Conservation (phyloP, 2,797 vertebrate genomes). For the Enteromius treurensis region DNA sequence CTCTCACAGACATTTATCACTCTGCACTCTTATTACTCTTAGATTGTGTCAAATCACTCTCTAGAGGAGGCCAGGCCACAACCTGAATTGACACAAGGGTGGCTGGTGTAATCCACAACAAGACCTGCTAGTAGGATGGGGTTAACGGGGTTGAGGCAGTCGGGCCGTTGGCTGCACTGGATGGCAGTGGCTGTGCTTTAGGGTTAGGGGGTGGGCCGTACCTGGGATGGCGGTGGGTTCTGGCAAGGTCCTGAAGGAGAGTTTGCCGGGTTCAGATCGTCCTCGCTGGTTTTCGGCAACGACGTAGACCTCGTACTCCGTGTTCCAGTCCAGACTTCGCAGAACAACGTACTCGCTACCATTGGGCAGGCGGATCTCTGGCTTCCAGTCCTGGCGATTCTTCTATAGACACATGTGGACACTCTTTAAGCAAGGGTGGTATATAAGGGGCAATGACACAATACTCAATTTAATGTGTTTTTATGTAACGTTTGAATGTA, state of each 20-base stretch:
- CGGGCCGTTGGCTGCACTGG: slow-evolving; percentile 57
- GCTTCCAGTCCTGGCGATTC: slow-evolving; percentile 88
- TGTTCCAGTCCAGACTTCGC: slow-evolving; percentile 91
- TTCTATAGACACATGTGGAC: slow-evolving; percentile 73
- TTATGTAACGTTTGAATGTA: background rate
- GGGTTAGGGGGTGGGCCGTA: slow-evolving; percentile 68
- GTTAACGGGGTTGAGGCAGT: slow-evolving; percentile 46
- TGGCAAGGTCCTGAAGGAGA: slow-evolving; percentile 84
- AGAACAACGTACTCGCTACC: slow-evolving; percentile 86
- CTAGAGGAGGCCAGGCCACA: slow-evolving; percentile 44
- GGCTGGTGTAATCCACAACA: slow-evolving; percentile 47
- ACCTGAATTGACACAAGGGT: slow-evolving; percentile 48
- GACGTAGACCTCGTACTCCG: slow-evolving; percentile 92
- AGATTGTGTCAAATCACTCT: slow-evolving; percentile 45
- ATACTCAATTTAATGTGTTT: background rate
- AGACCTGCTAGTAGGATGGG: slow-evolving; percentile 40
- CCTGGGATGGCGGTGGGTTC: slow-evolving; percentile 95
- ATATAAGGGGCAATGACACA: background rate
- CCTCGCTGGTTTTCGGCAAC: slow-evolving; percentile 94
- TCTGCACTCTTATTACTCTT: slow-evolving; percentile 45
- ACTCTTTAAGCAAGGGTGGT: background rate
- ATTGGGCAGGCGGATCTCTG: slow-evolving; percentile 85
- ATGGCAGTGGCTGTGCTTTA: slow-evolving; percentile 61
- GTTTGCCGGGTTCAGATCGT: slow-evolving; percentile 83
- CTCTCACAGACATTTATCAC: slow-evolving; percentile 38